Percentiles rank a stretch among this genome's conserved stretches.
These are phyloP conservation scores for Champsocephalus esox DNA, from an alignment of 2,797 vertebrate species.

Conservation along the genomic window DNA sequence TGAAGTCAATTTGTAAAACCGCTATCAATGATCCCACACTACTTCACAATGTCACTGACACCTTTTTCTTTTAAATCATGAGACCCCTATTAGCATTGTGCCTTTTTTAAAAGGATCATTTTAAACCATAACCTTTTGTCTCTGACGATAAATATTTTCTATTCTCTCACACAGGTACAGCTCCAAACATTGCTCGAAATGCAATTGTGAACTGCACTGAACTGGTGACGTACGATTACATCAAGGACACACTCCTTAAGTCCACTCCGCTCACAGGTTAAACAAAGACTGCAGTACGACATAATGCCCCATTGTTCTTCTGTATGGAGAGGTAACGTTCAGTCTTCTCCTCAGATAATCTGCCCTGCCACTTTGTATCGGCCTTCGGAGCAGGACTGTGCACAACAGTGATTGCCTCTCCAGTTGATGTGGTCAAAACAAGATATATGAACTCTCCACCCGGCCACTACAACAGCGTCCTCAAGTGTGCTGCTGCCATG, in stretches of 20 bases:
- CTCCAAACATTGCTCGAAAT: constrained; percentile 88
- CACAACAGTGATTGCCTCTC: constrained; percentile 86
- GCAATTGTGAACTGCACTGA: constrained; percentile 92
- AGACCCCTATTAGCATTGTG: too few relatives aligned
- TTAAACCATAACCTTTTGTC: background rate
- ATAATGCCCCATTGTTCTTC: background rate
- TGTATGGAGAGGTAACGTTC: background rate
- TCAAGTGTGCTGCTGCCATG: constrained; percentile 89
- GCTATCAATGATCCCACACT: too few relatives aligned
- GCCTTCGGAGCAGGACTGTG: constrained; percentile 88
- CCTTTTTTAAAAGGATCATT: background rate
- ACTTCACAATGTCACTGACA: too few relatives aligned
- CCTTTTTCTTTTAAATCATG: too few relatives aligned
- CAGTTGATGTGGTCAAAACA: constrained; percentile 88
- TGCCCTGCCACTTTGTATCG: constrained; percentile 88
- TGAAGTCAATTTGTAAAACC: too few relatives aligned
- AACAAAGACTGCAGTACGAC: constrained; percentile 11
- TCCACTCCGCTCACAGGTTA: constrained; percentile 87
- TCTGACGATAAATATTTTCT: background rate
- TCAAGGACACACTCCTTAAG: constrained; percentile 88
- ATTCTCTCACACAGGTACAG: constrained; percentile 81
- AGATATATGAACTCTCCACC: constrained; percentile 92
- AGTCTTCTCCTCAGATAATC: constrained; percentile 82
- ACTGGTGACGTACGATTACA: constrained; percentile 91
- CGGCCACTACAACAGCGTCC: constrained; percentile 87